A percentile compares a stretch with the other conserved stretches of the same genome.
Evolutionary conservation across 2,888 invertebrate species (phyloP).

Genomic region (Pandemis cinnamomeana): DNA sequence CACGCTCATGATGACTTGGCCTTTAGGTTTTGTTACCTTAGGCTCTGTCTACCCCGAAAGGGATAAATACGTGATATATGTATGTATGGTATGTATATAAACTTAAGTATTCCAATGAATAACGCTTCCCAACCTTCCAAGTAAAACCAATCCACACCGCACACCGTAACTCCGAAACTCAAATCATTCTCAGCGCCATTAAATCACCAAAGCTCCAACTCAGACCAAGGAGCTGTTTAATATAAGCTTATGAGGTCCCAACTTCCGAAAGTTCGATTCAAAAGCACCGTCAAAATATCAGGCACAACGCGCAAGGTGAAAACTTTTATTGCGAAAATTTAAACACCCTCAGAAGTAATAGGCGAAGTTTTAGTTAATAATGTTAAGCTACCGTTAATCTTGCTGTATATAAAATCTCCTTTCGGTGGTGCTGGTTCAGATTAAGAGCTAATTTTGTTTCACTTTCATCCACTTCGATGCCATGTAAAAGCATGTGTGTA

Average conservation of each 20-base stretch:
- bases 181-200: conserved; percentile 15
- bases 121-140: too few relatives aligned
- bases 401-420: not conserved
- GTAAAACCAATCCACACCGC: not conserved
- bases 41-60: too few relatives aligned
- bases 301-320: conserved; percentile 59
- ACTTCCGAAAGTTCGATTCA: conserved; percentile 56
- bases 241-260: conserved; percentile 42
- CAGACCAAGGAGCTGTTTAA: conserved; percentile 36
- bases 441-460: too few relatives aligned
- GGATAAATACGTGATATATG: too few relatives aligned
- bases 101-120: too few relatives aligned
- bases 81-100: too few relatives aligned
- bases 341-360: conserved; percentile 72
- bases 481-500: too few relatives aligned
- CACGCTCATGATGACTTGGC: too few relatives aligned
- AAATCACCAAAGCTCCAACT: conserved; percentile 32
- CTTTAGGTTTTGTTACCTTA: too few relatives aligned
- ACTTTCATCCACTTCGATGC: too few relatives aligned
- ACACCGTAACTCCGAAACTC: not conserved
- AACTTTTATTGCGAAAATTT: conserved; percentile 75
- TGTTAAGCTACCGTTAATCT: conserved; percentile 31
- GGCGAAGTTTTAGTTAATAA: conserved; percentile 59
- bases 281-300: conserved; percentile 68
- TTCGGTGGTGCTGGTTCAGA: too few relatives aligned